Percentiles rank a stretch among this genome's conserved stretches.
Conservation (phyloP, 2,113 vertebrate species). For the Fregetta grallaria region DNA sequence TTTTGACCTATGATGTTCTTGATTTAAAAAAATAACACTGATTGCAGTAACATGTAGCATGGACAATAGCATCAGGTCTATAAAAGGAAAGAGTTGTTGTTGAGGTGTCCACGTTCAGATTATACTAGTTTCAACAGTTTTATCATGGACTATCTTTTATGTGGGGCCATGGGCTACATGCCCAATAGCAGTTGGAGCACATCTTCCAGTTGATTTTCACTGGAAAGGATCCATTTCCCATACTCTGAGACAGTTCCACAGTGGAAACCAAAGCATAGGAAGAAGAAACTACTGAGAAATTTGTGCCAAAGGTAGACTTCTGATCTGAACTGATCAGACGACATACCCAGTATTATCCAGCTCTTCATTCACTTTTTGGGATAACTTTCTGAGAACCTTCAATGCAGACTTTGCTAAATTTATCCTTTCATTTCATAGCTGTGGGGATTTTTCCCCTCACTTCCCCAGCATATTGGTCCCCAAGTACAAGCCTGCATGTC, state of each 20-base stretch:
- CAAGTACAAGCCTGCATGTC: background rate
- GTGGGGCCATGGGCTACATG: background rate
- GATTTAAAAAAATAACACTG: background rate
- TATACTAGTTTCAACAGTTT: background rate
- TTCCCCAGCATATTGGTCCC: background rate
- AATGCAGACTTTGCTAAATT: background rate
- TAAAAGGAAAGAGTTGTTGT: background rate
- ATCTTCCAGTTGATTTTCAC: background rate
- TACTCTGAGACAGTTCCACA: background rate
- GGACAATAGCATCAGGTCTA: background rate
- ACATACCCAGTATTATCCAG: background rate
- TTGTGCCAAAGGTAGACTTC: background rate
- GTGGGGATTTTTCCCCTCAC: background rate
- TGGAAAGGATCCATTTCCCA: background rate
- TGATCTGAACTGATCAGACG: background rate
- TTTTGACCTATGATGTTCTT: background rate
- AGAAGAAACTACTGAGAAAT: background rate
- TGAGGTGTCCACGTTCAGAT: background rate
- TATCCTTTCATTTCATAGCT: background rate
- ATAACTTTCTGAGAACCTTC: background rate
- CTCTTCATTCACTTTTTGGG: background rate
- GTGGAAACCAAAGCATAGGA: background rate
- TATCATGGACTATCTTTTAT: background rate
- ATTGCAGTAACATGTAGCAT: background rate
- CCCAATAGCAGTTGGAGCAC: background rate